A percentile compares a stretch with the other conserved stretches of the same genome.
phyloP scores from a whole-genome alignment of 2,888 invertebrate species.

The Phrixothrix hirtus region DNA sequence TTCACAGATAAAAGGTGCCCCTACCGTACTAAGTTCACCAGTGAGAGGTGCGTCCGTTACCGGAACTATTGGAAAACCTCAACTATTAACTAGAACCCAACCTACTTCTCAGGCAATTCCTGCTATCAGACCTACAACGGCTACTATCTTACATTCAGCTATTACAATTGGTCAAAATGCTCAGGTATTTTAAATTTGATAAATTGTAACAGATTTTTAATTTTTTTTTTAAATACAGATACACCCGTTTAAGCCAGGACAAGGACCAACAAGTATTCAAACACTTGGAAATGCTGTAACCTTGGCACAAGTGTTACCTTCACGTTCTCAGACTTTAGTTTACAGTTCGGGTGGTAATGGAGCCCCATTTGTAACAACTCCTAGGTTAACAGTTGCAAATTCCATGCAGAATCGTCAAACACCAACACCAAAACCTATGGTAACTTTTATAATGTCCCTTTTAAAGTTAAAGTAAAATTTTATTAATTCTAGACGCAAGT shows the following conservation, averaged over 20 bases:
- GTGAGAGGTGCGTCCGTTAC: conserved; percentile 50
- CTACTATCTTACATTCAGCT: conserved; percentile 51
- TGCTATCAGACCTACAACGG: conserved; percentile 49
- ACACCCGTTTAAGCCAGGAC: conserved; percentile 50
- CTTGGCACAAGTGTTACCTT: conserved; percentile 51
- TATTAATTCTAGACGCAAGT: conserved; percentile 43
- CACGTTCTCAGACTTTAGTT: conserved; percentile 53
- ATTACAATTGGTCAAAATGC: conserved; percentile 52
- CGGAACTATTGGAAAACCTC: conserved; percentile 44
- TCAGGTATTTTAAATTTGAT: too few relatives aligned
- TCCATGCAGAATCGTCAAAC: conserved; percentile 39
- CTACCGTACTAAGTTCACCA: conserved; percentile 52
- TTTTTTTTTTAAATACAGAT: conserved; percentile 35
- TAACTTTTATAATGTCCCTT: too few relatives aligned
- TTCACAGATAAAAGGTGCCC: conserved; percentile 52
- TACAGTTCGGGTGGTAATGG: conserved; percentile 47
- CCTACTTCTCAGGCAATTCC: conserved; percentile 44
- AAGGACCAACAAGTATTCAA: conserved; percentile 47
- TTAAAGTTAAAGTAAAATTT: too few relatives aligned
- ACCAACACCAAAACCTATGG: conserved; percentile 42
- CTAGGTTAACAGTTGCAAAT: conserved; percentile 50
- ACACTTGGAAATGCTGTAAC: conserved; percentile 50
- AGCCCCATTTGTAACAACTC: conserved; percentile 43
- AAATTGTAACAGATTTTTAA: conserved; percentile 6
- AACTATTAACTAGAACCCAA: conserved; percentile 50